Base-by-base conservation (phyloP, 1,140 invertebrate genomes). In the Oreohelix idahoensis region DNA sequence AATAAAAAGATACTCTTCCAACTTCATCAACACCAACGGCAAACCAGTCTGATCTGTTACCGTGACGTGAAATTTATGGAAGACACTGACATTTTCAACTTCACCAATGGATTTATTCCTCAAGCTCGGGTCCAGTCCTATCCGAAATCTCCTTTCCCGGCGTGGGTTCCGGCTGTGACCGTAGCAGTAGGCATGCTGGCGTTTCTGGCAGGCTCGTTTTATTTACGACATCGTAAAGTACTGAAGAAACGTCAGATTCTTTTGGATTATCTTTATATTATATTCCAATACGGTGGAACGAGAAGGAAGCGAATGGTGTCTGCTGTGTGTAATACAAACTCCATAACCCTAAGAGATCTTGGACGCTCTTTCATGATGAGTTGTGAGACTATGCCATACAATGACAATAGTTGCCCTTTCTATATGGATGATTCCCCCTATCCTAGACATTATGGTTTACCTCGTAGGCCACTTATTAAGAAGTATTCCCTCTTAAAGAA, bases 341-440 rank as follows among this genome's bases (percentile, higher is more conserved):
- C 80, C 36, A 82, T 82, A 39, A 75, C 80, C 1, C 35, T 82
- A 17, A 82, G 71, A 63, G 70, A 82, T 10, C 71, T 82, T 29
- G 80, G 80, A 17, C 70, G 80, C 11, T 82, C 80, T 4, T 82
- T 82, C 29, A 82, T 82, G 80, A 82, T 82, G 5, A 82, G 80
- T 36, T 80, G 66, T 36, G 79, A 80, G 5, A 71, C 79, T 36
- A 63, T 58, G 4, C n/a, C 26, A 17, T 36, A 75, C 51, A 26
- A 26, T 17, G 80, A 82, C 26, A 82, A 74, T 66, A 82, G 51
- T 71, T 82, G 71, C 51, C 80, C 80, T 1, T 82, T 58, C 39
- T 82, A 53, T 39, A 8, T 73, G 0, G 70, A 74, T 8, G 80
- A 82, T 26, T 35, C 29, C 4, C 20, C 45, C 26, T 36, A n/a